A percentile compares a stretch with the other conserved stretches of the same genome.
Conservation (phyloP, 2,113 vertebrate genomes). For the Prionailurus viverrinus region DNA sequence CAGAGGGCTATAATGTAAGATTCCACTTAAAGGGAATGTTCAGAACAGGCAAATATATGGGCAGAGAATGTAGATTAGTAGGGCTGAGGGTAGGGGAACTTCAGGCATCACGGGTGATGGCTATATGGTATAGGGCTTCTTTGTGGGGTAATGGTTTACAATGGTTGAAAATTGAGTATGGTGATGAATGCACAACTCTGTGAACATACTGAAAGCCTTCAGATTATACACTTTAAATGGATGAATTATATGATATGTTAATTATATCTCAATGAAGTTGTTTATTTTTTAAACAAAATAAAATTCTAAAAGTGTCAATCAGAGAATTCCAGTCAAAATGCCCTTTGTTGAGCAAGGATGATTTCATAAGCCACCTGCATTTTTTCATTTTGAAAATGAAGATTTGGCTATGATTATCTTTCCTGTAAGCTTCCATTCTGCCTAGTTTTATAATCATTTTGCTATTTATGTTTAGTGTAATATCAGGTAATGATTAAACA, state of each 20-base stretch:
- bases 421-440: background rate
- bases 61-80: background rate
- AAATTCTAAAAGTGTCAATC: background rate
- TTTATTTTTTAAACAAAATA: background rate
- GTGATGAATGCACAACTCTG: background rate
- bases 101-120: background rate
- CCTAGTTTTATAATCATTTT: slow-evolving; percentile 8
- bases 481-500: background rate
- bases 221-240: background rate
- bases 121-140: background rate
- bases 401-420: background rate
- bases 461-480: background rate
- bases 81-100: accelerated
- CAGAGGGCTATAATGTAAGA: background rate
- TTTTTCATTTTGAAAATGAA: background rate
- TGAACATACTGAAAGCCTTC: background rate
- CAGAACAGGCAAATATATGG: background rate
- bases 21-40: background rate
- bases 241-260: background rate
- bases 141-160: background rate
- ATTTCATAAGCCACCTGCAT: background rate
- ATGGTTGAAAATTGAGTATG: background rate
- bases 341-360: background rate
- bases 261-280: background rate
- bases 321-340: background rate